Conservation (phyloP, 2,797 vertebrate species). For the Lepilemur ruficaudatus region DNA sequence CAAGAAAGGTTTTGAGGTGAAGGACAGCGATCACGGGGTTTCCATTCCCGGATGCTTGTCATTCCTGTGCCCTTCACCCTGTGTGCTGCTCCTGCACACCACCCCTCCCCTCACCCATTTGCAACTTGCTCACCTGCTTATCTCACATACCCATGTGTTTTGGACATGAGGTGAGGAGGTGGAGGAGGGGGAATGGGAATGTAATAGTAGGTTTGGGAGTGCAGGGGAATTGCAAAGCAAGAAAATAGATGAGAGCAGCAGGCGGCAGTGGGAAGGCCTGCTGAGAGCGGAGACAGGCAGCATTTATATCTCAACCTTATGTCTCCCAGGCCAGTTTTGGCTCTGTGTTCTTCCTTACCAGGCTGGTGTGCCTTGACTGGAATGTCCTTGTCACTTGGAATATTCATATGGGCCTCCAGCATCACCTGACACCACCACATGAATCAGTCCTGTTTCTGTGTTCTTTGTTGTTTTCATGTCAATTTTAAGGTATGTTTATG, state of each 20-base stretch:
- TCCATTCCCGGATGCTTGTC: not conserved
- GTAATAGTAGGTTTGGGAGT: slow-evolving; percentile 59
- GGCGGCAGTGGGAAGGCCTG: slow-evolving; percentile 74
- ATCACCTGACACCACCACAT: not conserved
- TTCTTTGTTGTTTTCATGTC: not conserved
- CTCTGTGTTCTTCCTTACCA: slow-evolving; percentile 36
- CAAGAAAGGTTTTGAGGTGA: slow-evolving; percentile 69
- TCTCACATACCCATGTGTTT: slow-evolving; percentile 54
- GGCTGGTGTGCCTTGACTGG: slow-evolving; percentile 39
- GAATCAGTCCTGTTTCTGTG: not conserved
- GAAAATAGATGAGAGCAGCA: slow-evolving; percentile 78
- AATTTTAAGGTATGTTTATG: not conserved
- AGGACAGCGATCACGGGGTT: not conserved
- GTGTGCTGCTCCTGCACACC: rapidly evolving
- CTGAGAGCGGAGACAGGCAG: slow-evolving; percentile 70
- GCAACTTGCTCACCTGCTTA: not conserved
- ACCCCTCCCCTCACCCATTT: not conserved
- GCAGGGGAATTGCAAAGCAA: slow-evolving; percentile 59
- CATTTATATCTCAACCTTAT: slow-evolving; percentile 79
- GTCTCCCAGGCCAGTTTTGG: slow-evolving; percentile 74
- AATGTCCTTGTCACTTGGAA: slow-evolving; percentile 67
- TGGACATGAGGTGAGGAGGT: slow-evolving; percentile 77
- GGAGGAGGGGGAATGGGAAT: slow-evolving; percentile 57
- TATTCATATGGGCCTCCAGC: not conserved
- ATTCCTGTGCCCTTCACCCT: slow-evolving; percentile 28